Evolutionary conservation across 2,113 vertebrate species (phyloP).

Genomic region (Hippocampus abdominalis): DNA sequence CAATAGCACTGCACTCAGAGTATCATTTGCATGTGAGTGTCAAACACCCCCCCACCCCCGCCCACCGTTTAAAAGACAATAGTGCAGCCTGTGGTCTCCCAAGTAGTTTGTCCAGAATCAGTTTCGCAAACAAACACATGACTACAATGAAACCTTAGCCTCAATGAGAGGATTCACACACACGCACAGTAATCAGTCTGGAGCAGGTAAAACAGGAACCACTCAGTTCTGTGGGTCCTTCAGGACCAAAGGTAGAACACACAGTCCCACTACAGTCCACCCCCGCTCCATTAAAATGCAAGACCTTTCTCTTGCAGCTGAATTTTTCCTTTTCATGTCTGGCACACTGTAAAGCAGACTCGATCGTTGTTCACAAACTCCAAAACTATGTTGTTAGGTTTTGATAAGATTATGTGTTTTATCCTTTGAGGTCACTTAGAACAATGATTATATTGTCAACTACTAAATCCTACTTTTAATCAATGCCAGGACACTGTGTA

Average conservation of each 20-base stretch:
- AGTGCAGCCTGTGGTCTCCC: background rate
- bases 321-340: conserved; percentile 45
- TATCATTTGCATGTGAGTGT: background rate
- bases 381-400: conserved; percentile 31
- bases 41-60: background rate
- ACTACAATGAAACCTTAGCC: background rate
- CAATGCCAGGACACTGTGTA: background rate
- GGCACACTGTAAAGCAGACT: conserved; percentile 32
- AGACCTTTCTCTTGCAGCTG: conserved; percentile 55
- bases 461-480: background rate
- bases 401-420: background rate
- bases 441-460: background rate
- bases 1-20: background rate
- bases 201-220: conserved; percentile 51
- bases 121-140: background rate
- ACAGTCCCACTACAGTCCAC: conserved; percentile 49
- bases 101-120: conserved; percentile 1
- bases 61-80: background rate
- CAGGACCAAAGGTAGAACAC: conserved; percentile 64
- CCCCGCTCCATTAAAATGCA: conserved; percentile 43
- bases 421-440: background rate
- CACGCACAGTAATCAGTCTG: conserved; percentile 45
- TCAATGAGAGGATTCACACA: conserved; percentile 28
- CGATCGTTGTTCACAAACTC: conserved; percentile 45
- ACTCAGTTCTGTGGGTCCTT: conserved; percentile 67